These are phyloP conservation scores for Hydractinia symbiolongicarpus DNA, from an alignment of 30 jellyfish, hydroid and myxozoan species.

Conservation along the genomic window DNA sequence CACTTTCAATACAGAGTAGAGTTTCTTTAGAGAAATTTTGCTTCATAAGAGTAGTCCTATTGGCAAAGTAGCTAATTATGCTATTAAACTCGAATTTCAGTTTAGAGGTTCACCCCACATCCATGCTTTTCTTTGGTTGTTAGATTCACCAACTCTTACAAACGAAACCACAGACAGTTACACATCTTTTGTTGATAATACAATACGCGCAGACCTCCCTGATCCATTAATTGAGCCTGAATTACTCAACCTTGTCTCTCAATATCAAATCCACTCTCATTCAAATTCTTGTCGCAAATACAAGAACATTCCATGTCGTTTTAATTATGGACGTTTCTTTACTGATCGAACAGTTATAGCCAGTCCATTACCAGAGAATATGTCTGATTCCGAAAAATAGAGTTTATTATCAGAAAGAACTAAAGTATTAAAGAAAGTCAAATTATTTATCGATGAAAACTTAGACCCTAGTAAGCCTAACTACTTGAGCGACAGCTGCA, in stretches of 20 bases:
- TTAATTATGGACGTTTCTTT: slow-evolving; percentile 4
- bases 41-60: slow-evolving; percentile 14
- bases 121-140: not conserved
- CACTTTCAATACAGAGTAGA: slow-evolving; percentile 44
- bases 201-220: slow-evolving; percentile 21
- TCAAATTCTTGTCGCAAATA: slow-evolving; percentile 31
- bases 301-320: slow-evolving; percentile 20
- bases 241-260: not conserved
- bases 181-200: not conserved
- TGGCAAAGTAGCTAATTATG: slow-evolving; percentile 14
- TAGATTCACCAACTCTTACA: not conserved
- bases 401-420: not conserved
- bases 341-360: slow-evolving; percentile 10
- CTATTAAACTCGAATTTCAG: slow-evolving; percentile 10
- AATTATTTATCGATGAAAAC: not conserved
- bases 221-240: not conserved
- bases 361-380: slow-evolving; percentile 8
- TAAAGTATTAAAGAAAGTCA: not conserved
- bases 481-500: no score
- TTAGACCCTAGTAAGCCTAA: not conserved
- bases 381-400: not conserved
- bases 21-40: slow-evolving; percentile 21
- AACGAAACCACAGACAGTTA: not conserved
- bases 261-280: slow-evolving; percentile 24
- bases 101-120: slow-evolving; percentile 12